Conservation (phyloP, 1,140 invertebrate genomes). For the Rhyzopertha dominica region DNA sequence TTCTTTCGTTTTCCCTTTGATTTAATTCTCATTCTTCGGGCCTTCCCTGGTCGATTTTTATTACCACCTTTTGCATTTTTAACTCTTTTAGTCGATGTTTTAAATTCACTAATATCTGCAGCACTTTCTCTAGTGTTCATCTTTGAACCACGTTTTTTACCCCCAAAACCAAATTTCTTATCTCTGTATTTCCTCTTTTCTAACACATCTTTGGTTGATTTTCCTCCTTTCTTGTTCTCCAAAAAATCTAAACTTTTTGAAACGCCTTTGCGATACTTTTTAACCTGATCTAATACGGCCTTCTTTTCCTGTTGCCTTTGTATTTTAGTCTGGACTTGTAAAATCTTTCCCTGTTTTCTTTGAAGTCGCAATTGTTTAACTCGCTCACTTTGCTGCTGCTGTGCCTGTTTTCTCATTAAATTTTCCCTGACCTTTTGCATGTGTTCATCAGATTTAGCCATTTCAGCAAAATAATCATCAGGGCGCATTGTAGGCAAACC, state of each 20-base stretch:
- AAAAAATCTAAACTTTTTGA: conserved; percentile 76
- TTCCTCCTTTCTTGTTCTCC: conserved; percentile 63
- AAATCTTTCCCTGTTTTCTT: conserved; percentile 87
- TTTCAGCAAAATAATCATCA: conserved; percentile 97
- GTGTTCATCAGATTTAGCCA: conserved; percentile 95
- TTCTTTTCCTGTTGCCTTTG: conserved; percentile 72
- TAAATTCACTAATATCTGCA: conserved; percentile 57
- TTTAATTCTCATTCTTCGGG: conserved; percentile 31
- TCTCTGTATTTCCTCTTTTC: conserved; percentile 69
- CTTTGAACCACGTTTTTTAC: conserved; percentile 88
- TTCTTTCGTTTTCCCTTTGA: conserved; percentile 18
- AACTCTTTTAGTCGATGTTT: conserved; percentile 19
- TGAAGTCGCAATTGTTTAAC: conserved; percentile 83
- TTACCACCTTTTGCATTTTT: conserved; percentile 19
- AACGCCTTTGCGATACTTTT: conserved; percentile 79
- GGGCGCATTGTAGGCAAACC: conserved; percentile 77
- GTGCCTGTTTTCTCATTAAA: conserved; percentile 77
- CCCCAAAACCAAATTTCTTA: conserved; percentile 91
- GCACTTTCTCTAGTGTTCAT: conserved; percentile 80
- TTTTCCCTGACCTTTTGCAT: conserved; percentile 94
- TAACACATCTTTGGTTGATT: conserved; percentile 47
- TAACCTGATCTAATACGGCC: conserved; percentile 77
- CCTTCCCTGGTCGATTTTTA: conserved; percentile 35
- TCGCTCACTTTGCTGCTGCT: conserved; percentile 81
- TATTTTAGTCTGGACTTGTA: conserved; percentile 73